Percentiles rank a stretch among this genome's conserved stretches.
phyloP scores from a whole-genome alignment of 2,797 vertebrate genomes.

The Aselliscus stoliczkanus region DNA sequence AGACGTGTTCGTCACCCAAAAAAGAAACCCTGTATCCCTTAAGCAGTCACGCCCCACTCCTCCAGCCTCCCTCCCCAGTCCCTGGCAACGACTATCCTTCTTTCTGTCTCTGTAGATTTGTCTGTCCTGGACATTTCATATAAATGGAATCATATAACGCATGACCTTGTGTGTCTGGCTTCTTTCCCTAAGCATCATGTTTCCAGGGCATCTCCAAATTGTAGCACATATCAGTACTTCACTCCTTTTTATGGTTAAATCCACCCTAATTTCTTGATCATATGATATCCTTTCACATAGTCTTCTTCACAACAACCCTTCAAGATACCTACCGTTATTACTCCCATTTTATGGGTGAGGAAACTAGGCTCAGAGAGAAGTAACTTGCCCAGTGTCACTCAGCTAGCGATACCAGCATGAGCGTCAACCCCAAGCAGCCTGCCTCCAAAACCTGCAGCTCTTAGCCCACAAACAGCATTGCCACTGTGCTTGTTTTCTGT shows the following conservation, averaged over 20 bases:
- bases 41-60: neutral
- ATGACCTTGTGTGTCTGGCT: neutral
- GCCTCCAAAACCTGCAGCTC: neutral
- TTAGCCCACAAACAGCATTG: fast-evolving
- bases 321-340: neutral
- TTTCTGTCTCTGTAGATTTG: neutral
- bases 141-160: neutral
- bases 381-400: neutral
- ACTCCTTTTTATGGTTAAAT: neutral
- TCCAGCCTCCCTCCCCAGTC: neutral
- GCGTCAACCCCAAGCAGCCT: neutral
- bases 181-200: neutral
- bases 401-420: neutral
- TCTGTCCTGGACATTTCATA: neutral
- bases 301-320: neutral
- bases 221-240: neutral
- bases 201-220: neutral
- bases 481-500: neutral
- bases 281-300: neutral
- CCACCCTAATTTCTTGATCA: neutral
- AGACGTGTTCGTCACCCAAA: neutral
- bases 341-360: neutral
- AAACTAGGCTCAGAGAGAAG: neutral
- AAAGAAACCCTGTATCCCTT: neutral
- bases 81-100: neutral